Evolutionary conservation across 2,888 invertebrate genomes (phyloP).

Genomic region (Zygogramma bicolorata): DNA sequence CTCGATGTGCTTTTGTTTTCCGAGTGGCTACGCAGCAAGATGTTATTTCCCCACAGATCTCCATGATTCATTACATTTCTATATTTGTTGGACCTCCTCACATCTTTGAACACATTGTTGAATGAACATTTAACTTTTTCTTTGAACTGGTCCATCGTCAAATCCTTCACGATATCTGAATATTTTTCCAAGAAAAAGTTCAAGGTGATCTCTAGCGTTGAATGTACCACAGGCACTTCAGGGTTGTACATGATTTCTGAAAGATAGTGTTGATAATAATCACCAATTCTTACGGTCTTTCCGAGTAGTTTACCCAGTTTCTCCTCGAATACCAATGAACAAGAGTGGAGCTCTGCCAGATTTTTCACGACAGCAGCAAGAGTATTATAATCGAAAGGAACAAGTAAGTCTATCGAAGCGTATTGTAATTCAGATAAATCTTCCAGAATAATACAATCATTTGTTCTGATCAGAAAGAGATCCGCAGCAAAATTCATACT

Average conservation of each 20-base stretch:
- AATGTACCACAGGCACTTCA: background rate
- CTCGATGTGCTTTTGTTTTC: background rate
- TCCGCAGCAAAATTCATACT: background rate
- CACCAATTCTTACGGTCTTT: background rate
- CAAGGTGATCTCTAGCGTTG: background rate
- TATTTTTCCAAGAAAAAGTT: background rate
- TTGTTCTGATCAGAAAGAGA: background rate
- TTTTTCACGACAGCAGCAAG: background rate
- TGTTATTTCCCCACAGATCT: conserved; percentile 57
- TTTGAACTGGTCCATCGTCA: conserved; percentile 32
- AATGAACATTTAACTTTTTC: conserved; percentile 16
- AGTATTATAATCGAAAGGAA: background rate
- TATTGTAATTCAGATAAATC: background rate
- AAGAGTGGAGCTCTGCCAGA: background rate
- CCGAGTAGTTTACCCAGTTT: background rate
- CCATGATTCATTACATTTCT: conserved; percentile 61
- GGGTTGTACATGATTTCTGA: background rate
- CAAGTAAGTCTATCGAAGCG: background rate
- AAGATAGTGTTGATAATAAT: background rate
- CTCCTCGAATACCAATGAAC: background rate
- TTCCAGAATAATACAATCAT: background rate
- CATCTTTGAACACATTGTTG: conserved; percentile 11
- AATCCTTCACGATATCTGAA: background rate
- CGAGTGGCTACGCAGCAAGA: conserved; percentile 42
- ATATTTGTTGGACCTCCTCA: conserved; percentile 59